Conservation (phyloP, 1,140 invertebrate genomes). For the Drosophila littoralis region DNA sequence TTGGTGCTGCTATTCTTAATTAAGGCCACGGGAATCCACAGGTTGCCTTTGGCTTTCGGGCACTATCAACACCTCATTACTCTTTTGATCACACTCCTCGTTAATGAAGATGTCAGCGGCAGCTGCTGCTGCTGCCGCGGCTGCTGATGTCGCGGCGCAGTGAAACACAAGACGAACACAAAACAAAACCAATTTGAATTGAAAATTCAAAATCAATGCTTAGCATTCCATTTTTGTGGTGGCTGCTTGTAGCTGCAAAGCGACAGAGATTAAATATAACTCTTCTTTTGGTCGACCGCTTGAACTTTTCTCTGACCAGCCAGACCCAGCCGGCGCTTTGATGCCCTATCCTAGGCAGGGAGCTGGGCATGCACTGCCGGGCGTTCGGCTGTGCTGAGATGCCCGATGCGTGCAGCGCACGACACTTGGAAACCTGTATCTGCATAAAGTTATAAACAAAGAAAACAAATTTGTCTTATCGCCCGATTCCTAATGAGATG, state of each 20-base stretch:
- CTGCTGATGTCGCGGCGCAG: conserved; percentile 30
- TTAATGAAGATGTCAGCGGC: conserved; percentile 80
- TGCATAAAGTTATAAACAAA: conserved; percentile 82
- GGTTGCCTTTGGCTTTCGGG: conserved; percentile 47
- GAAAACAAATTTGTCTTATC: conserved; percentile 84
- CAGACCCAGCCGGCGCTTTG: not conserved
- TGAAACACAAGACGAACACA: conserved; percentile 10
- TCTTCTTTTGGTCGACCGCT: conserved; percentile 38
- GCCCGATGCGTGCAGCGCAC: conserved; percentile 22
- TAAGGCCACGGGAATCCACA: conserved; percentile 62
- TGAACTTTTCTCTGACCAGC: conserved; percentile 25
- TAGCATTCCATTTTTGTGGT: conserved; percentile 64
- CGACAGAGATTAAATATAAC: conserved; percentile 81
- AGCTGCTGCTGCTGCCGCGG: conserved; percentile 32
- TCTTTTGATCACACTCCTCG: conserved; percentile 82
- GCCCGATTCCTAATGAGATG: conserved; percentile 83
- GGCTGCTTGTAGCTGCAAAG: conserved; percentile 49
- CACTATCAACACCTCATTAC: conserved; percentile 84
- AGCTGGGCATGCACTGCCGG: not conserved
- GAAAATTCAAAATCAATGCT: conserved; percentile 73
- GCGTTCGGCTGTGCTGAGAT: conserved; percentile 3
- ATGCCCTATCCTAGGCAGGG: conserved; percentile 36
- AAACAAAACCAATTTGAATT: conserved; percentile 66
- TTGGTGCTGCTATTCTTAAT: conserved; percentile 50
- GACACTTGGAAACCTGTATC: conserved; percentile 64